Base-by-base conservation (phyloP, 2,888 invertebrate species). In the Noctua comes region DNA sequence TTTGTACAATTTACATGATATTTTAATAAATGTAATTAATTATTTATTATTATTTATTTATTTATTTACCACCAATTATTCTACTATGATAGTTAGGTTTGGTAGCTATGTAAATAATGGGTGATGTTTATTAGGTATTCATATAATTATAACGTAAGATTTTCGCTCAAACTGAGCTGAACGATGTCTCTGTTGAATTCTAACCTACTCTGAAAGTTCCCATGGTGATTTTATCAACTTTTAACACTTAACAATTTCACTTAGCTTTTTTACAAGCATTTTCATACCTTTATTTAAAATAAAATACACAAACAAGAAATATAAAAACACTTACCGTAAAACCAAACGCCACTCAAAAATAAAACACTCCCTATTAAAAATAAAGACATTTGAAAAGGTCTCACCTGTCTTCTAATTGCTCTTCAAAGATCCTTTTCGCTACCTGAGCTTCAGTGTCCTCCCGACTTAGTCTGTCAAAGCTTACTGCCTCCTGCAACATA, bases 351-450 rank as follows among this genome's bases (percentile, higher is more conserved):
- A 51, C 36, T 68, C 54, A 72, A 51, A 76, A 65, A 73, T 57
- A 74, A 62, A 62, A 73, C 31, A 73, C 40, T 8, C 5, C 8
- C 48, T 36, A 11, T 80, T n/a, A 57, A 57, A 64, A 48, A 72
- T 57, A 66, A 66, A 86, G 36, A 68, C 43, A 16, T 59, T 69
- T 72, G 10, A 40, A 76, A 65, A 31, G 40, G 5, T 68, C 80
- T 88, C 48, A 88, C 88, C 79, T 86, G 13, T 74, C 73, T 69
- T 43, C 27, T 76, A 77, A 74, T 84, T 81, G 82, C 79, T 86
- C 21, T 75, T 84, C 65, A 66, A 48, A 76, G 31, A 43, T 72
- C 43, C 72, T 72, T 18, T 69, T 31, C 16, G 27, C 79, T 73
- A 68, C 51, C 11, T 78, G 57, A 74, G 77, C 77, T 83, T 71